phyloP scores from a whole-genome alignment of 2,888 invertebrate species.

The Synanthedon tipuliformis region DNA sequence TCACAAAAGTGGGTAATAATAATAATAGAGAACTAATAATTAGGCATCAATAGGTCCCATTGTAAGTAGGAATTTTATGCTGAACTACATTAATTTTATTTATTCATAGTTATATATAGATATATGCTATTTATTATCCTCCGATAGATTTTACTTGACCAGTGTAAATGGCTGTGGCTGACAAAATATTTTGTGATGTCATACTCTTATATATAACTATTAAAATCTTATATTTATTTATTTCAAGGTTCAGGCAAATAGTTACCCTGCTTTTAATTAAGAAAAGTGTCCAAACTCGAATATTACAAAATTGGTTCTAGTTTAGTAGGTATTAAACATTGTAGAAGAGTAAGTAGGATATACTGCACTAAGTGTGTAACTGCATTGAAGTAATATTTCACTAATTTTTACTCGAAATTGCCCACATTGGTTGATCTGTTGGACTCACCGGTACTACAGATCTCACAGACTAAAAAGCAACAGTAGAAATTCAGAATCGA shows the following conservation, averaged over 20 bases:
- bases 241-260: conserved; percentile 37
- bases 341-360: neutral
- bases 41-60: conserved; percentile 52
- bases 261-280: conserved; percentile 59
- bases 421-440: too few relatives aligned
- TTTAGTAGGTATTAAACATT: conserved; percentile 2
- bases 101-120: neutral
- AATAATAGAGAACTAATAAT: conserved; percentile 30
- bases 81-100: conserved; percentile 18
- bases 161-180: conserved; percentile 2
- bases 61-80: conserved; percentile 23
- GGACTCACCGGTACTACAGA: too few relatives aligned
- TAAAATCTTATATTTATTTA: conserved; percentile 38
- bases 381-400: neutral
- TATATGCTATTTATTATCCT: neutral
- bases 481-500: too few relatives aligned
- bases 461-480: too few relatives aligned
- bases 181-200: conserved; percentile 7
- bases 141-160: conserved; percentile 3
- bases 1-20: neutral
- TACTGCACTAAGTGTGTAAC: neutral
- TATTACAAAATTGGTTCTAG: conserved; percentile 49
- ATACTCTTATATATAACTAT: conserved; percentile 17
- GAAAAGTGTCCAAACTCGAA: conserved; percentile 39
- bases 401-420: too few relatives aligned